These are phyloP conservation scores for Gadus macrocephalus DNA, from an alignment of 2,113 vertebrate species.

Conservation along the genomic window DNA sequence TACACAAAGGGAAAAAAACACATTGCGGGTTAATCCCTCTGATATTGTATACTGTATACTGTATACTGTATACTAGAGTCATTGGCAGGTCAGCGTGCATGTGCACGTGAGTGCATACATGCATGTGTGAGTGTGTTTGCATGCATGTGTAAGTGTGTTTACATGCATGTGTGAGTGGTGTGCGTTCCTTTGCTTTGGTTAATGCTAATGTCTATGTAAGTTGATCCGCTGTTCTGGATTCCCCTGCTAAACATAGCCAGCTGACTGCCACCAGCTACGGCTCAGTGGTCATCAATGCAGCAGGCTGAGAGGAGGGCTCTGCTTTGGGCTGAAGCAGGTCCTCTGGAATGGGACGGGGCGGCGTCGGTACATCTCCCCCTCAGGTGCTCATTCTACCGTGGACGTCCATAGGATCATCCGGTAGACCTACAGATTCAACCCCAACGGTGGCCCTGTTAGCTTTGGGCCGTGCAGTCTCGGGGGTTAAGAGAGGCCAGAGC, in stretches of 20 bases:
- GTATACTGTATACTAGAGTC: not conserved
- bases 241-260: slow-evolving; percentile 66
- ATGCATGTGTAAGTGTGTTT: slow-evolving; percentile 4
- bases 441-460: no score
- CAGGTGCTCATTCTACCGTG: no score
- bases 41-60: not conserved
- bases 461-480: no score
- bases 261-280: not conserved
- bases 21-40: not conserved
- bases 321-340: not conserved
- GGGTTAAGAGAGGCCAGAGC: no score
- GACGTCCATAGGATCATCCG: no score
- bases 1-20: no score
- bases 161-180: slow-evolving; percentile 1
- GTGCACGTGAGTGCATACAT: not conserved
- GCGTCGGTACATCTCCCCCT: not conserved
- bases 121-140: not conserved
- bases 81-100: not conserved
- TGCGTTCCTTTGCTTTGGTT: not conserved
- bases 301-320: not conserved
- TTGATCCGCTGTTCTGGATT: slow-evolving; percentile 68
- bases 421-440: no score
- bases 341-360: not conserved
- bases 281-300: slow-evolving; percentile 13
- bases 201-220: slow-evolving; percentile 46